Base-by-base conservation (phyloP, 2,113 vertebrate genomes). In the Gavialis gangeticus region DNA sequence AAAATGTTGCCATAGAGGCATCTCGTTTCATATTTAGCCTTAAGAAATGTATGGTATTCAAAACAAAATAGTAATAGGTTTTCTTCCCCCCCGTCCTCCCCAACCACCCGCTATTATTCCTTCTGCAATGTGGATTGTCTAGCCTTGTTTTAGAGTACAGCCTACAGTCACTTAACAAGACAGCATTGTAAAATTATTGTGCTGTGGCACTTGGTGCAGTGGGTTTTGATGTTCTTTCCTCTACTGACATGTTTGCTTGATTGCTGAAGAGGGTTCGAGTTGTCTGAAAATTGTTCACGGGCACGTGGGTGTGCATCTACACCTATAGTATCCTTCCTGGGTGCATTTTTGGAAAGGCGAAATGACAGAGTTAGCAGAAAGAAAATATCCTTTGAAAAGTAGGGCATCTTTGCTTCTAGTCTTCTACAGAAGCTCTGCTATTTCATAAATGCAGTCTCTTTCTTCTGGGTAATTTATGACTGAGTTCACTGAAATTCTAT, bases 41-140 rank as follows among this genome's bases (percentile, higher is more conserved):
- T 95, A 92, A 95, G 95, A 95, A 94, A 94, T 18, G 54, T 27
- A 94, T 63, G 94, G 88, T 91, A 97, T 87, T 91, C 86, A 69
- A 93, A 84, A 87, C 81, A 79, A 89, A 92, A 79, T 8, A 91
- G 79, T 94, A 73, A 95, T 85, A 81, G 82, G 46, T 80, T 87
- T 92, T 88, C 66, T 66, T 15, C 87, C 64, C 66, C 91, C 90
- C 75, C 87, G n/a, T n/a, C n/a, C n/a, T n/a, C n/a, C n/a, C n/a
- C n/a, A n/a, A n/a, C n/a, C n/a, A n/a, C 34, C 34, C 34, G 34
- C 34, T 34, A 19, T 96, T 80, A 79, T 30, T 94, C 28, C 28
- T 0, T 75, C 75, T 5, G 13, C 37, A 54, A 13, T 2, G 1
- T 4, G 54, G 22, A 27, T 91, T 75, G 88, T 63, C 37, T 0